Conservation (phyloP, 1,140 invertebrate genomes). For the Schmidtea mediterranea region DNA sequence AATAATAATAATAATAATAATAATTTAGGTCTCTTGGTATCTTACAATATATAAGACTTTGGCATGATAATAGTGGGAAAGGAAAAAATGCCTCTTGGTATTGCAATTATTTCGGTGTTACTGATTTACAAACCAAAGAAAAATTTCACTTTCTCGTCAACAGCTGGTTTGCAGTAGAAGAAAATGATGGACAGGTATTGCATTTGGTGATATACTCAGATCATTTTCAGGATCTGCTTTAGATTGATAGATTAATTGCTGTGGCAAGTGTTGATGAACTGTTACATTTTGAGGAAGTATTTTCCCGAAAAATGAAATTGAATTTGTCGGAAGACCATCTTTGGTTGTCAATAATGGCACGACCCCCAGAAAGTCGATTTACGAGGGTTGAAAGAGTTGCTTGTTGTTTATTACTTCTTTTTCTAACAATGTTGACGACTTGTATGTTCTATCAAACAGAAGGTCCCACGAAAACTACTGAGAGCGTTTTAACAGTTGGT, state of each 20-base stretch:
- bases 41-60: conserved; percentile 30
- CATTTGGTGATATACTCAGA: not conserved
- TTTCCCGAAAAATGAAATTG: conserved; percentile 11
- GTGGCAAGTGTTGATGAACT: not conserved
- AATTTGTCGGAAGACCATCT: conserved; percentile 32
- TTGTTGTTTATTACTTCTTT: conserved; percentile 32
- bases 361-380: conserved; percentile 31
- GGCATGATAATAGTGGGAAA: conserved; percentile 33
- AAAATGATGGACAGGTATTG: conserved; percentile 31
- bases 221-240: not conserved
- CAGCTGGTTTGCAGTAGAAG: conserved; percentile 33
- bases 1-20: conserved; percentile 4
- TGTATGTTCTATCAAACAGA: conserved; percentile 31
- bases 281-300: not conserved
- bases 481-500: conserved; percentile 23
- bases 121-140: conserved; percentile 31
- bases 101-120: conserved; percentile 28
- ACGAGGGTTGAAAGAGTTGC: conserved; percentile 31
- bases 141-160: conserved; percentile 31
- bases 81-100: conserved; percentile 31
- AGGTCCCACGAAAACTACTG: conserved; percentile 12
- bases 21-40: conserved; percentile 26
- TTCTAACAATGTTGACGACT: conserved; percentile 32
- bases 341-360: conserved; percentile 33
- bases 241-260: not conserved